Percentiles rank a stretch among this genome's conserved stretches.
These are phyloP conservation scores for Plectrocnemia conspersa DNA, from an alignment of 1,140 invertebrate species.

Conservation along the genomic window DNA sequence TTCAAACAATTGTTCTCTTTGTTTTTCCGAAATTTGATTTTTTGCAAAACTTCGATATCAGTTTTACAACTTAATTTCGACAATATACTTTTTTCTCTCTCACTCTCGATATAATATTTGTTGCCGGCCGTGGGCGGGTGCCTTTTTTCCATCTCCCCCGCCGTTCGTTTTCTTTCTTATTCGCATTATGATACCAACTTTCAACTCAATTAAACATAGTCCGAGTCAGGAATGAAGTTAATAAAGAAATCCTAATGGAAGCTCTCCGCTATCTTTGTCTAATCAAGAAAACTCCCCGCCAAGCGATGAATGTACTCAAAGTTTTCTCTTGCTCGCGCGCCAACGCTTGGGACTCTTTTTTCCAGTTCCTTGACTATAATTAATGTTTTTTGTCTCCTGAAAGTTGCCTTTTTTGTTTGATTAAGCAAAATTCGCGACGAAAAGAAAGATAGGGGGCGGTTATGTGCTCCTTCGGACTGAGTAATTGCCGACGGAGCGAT, in stretches of 20 bases:
- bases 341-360: conserved; percentile 14
- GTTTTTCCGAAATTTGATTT: too few species aligned
- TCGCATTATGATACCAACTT: conserved; percentile 30
- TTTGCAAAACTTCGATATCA: too few species aligned
- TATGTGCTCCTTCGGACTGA: conserved; percentile 14
- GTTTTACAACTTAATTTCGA: too few species aligned
- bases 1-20: too few species aligned
- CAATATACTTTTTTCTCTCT: too few species aligned
- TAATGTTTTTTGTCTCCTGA: conserved; percentile 26
- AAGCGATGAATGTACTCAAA: conserved; percentile 13
- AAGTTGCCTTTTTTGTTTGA: conserved; percentile 24
- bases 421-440: conserved; percentile 24
- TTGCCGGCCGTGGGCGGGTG: background rate
- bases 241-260: conserved; percentile 30
- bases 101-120: too few species aligned
- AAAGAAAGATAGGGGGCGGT: conserved; percentile 5
- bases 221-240: conserved; percentile 27
- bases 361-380: conserved; percentile 25
- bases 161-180: conserved; percentile 10
- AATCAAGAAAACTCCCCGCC: conserved; percentile 23
- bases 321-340: background rate
- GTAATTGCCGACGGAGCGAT: conserved; percentile 14
- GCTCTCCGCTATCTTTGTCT: conserved; percentile 30
- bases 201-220: conserved; percentile 28
- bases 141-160: conserved; percentile 1